Base-by-base conservation (phyloP, 2,888 invertebrate species). In the Tricholauxania praeusta region DNA sequence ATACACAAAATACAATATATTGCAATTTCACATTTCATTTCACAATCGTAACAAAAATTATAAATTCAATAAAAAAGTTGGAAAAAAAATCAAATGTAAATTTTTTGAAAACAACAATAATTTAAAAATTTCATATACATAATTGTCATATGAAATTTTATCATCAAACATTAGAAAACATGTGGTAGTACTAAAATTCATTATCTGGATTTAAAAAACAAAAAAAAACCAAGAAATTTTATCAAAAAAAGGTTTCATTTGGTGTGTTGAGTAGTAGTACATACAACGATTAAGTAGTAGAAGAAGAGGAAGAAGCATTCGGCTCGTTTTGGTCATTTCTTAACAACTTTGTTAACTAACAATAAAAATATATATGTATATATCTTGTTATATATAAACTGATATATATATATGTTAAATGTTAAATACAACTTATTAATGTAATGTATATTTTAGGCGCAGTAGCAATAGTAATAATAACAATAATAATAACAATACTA, bases 391-490 rank as follows among this genome's bases (percentile, higher is more conserved):
- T 39, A 39, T 39, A 39, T 39, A 39, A 10, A 39, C 39, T 10
- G 7, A 39, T 39, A 39, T 57, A 19, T 28, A 14, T 57, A 19
- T 57, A 28, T 57, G 10, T 28, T 14, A 22, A 28, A 12, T 57
- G 22, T 28, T 28, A 22, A 57, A 12, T 28, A 57, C 22, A 17
- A 57, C 19, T 57, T 57, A 28, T 57, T 28, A 57, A 28, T 28
- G 28, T 14, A 39, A 39, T 10, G 39, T 39, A 39, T 39, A 39
- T 39, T 39, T 39, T 57, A 28, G 57, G 28, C 57, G 57, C 19
- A 57, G 57, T 57, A 57, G 57, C 57, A 57, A 57, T 28, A 57
- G 57, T 57, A 57, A 57, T 57, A 57, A 28, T 57, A 28, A 28
- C 12, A 57, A 57, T 28, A 57, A 57, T 28, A 57, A 28, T 57